Conservation (phyloP, 2,888 invertebrate species). For the Anorthoa munda region DNA sequence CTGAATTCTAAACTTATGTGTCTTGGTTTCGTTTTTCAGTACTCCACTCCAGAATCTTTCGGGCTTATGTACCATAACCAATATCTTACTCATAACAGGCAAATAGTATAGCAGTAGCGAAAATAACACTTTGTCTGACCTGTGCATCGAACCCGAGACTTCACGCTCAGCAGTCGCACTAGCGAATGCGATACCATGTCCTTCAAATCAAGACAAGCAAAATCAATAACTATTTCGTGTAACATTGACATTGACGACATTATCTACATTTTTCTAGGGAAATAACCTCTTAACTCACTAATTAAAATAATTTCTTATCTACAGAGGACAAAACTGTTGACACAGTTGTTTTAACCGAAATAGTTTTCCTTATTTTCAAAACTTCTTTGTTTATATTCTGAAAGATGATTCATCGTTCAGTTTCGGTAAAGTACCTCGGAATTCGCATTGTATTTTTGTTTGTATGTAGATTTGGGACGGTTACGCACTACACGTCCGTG, state of each 20-base stretch:
- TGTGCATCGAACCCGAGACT: no score
- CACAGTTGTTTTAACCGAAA: not conserved
- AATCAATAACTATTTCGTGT: not conserved
- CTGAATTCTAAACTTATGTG: no score
- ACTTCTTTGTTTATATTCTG: constrained; percentile 8
- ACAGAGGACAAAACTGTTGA: constrained; percentile 7
- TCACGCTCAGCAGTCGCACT: no score
- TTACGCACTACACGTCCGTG: no score
- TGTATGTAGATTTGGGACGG: not conserved
- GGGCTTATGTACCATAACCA: no score
- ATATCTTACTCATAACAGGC: no score
- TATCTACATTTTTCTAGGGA: constrained; percentile 11
- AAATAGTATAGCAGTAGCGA: no score
- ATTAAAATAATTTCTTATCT: constrained; percentile 13
- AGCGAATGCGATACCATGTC: no score
- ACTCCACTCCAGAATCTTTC: no score
- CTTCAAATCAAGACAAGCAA: not conserved
- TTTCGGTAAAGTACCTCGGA: constrained; percentile 37
- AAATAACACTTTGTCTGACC: no score
- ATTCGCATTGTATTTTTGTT: not conserved
- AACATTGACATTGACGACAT: not conserved
- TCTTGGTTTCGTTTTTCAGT: no score
- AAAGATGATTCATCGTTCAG: constrained; percentile 22
- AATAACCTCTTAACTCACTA: constrained; percentile 7
- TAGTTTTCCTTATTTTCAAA: constrained; percentile 25